Evolutionary conservation across 2,888 invertebrate species (phyloP).

Genomic region (Ochropleura plecta): DNA sequence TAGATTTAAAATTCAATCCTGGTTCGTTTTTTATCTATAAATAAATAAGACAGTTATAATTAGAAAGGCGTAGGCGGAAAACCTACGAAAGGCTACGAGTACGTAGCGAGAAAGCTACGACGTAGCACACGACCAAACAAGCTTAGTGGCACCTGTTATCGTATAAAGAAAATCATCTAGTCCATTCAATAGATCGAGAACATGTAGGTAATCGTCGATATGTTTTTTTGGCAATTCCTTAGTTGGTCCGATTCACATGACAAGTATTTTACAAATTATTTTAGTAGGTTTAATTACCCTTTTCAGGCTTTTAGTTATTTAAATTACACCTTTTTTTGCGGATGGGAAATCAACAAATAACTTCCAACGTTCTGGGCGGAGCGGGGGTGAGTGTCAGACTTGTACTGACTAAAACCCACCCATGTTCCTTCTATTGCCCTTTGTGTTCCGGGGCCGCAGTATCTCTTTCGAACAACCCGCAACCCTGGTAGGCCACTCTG

Average conservation of each 20-base stretch:
- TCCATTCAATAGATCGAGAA: not conserved
- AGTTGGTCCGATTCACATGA: not conserved
- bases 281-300: not conserved
- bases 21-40: not conserved
- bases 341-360: no score
- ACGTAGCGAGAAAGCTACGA: conserved; percentile 40
- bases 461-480: no score
- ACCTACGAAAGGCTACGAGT: conserved; percentile 10
- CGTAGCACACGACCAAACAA: not conserved
- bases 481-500: no score
- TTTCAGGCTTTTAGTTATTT: not conserved
- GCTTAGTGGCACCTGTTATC: not conserved
- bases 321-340: not conserved
- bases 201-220: not conserved
- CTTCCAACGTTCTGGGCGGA: no score
- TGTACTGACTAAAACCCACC: no score
- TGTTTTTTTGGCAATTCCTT: not conserved
- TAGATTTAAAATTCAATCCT: not conserved
- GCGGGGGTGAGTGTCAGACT: no score
- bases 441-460: no score
- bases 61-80: not conserved
- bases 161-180: not conserved
- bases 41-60: not conserved
- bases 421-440: no score
- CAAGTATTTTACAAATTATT: not conserved